phyloP scores from a whole-genome alignment of 1,140 invertebrate species.

The Anastrepha ludens region DNA sequence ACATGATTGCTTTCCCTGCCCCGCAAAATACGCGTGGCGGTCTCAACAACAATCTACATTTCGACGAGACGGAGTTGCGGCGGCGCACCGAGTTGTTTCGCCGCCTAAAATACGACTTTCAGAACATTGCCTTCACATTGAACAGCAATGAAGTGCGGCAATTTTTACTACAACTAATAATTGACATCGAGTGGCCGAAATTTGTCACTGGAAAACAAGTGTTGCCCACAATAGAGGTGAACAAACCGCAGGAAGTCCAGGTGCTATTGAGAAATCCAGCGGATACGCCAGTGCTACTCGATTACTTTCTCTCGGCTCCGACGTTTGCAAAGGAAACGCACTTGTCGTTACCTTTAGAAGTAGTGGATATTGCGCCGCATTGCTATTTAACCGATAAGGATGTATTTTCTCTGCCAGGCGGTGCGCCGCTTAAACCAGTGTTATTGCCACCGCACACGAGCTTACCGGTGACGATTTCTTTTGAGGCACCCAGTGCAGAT shows the following conservation, averaged over 20 bases:
- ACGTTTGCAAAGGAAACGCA: slow-evolving; percentile 60
- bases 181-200: slow-evolving; percentile 70
- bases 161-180: slow-evolving; percentile 67
- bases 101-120: slow-evolving; percentile 64
- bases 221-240: slow-evolving; percentile 67
- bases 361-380: slow-evolving; percentile 64
- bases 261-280: slow-evolving; percentile 69
- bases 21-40: slow-evolving; percentile 55
- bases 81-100: slow-evolving; percentile 68
- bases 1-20: slow-evolving; percentile 40
- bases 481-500: slow-evolving; percentile 70
- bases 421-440: slow-evolving; percentile 56
- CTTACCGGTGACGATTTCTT: slow-evolving; percentile 70
- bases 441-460: slow-evolving; percentile 66
- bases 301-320: slow-evolving; percentile 69
- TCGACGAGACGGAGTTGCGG: slow-evolving; percentile 66
- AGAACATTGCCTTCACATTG: slow-evolving; percentile 64
- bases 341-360: slow-evolving; percentile 67
- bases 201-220: slow-evolving; percentile 63
- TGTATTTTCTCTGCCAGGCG: slow-evolving; percentile 66
- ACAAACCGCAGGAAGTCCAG: slow-evolving; percentile 63
- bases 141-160: slow-evolving; percentile 68
- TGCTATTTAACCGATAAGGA: slow-evolving; percentile 66
- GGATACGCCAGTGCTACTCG: slow-evolving; percentile 63
- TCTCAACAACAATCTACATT: slow-evolving; percentile 57